Evolutionary conservation across 2,113 vertebrate species (phyloP), one percentile per base, ranked within the genome.

Genomic region (Brachypteracias leptosomus): DNA sequence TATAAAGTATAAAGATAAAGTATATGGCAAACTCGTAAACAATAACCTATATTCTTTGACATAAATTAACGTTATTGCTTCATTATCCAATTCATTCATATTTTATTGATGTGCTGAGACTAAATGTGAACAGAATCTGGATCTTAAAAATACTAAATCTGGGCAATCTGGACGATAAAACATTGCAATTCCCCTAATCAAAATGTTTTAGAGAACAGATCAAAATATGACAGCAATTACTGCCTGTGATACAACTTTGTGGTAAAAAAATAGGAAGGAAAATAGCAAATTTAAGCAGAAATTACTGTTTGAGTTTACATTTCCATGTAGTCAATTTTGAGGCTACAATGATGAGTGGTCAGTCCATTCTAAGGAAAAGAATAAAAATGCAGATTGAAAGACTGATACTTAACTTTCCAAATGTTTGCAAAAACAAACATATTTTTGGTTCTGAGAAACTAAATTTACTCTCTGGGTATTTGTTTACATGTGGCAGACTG

Each of bases 41-140:
- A 97, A 93, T 91, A 96, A 88, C 70, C 71, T 92, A 84, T 75
- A 95, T 94, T 79, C 66, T 93, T 65, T 61, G 85, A 90, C 95
- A 95, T 95, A 91, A 97, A 97, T 95, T 95, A 95, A 65, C 87
- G 89, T 93, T 94, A 84, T 70, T 97, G 85, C 90, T 97, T 97
- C 96, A 97, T 97, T 96, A 97, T 54, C 89, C 72, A 89, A 93
- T 95, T 88, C 75, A 95, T 94, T 97, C 68, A 89, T 92, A 88
- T 95, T 97, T 98, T 96, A 98, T 94, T 95, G 95, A 97, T 93
- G 80, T 31, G 79, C 85, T 72, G 96, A 97, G 97, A 95, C 93
- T 95, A 97, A 97, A 96, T 94, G 80, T 85, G 90, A 97, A 86
- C 62, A 95, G 91, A 95, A 90, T 79, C 58, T 92, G 91, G 51